Evolutionary conservation across 2,797 vertebrate genomes (phyloP).

Genomic region (Spea hammondii): DNA sequence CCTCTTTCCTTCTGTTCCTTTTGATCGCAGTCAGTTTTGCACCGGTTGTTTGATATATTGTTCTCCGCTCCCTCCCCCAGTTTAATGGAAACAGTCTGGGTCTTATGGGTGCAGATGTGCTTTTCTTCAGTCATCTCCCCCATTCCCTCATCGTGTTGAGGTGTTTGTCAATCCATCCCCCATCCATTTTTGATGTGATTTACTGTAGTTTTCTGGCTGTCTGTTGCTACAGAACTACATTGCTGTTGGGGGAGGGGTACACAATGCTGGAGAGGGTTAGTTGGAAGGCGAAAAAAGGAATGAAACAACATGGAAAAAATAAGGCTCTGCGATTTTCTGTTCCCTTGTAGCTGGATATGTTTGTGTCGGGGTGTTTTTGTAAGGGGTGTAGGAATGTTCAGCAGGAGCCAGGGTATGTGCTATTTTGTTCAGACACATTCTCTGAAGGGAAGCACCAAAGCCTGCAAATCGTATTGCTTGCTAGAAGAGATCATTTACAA

Average conservation of each 20-base stretch:
- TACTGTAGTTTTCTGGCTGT: constrained; percentile 39
- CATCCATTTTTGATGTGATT: constrained; percentile 35
- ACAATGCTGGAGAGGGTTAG: constrained; percentile 21
- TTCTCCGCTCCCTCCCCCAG: constrained; percentile 13
- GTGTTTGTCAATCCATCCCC: constrained; percentile 14
- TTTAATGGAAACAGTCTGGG: constrained; percentile 49
- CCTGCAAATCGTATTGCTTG: neutral
- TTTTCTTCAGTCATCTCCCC: constrained; percentile 1
- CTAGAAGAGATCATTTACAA: neutral
- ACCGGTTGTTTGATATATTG: constrained; percentile 37
- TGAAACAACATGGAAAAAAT: constrained; percentile 9
- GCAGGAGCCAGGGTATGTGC: constrained; percentile 40
- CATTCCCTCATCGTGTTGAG: constrained; percentile 13
- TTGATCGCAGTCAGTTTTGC: constrained; percentile 1
- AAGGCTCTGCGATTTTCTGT: constrained; percentile 15
- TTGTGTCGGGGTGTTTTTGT: constrained; percentile 58
- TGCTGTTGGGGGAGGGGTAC: constrained; percentile 13
- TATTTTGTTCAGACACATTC: constrained; percentile 45
- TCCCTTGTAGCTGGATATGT: constrained; percentile 55
- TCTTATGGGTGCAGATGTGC: constrained; percentile 41
- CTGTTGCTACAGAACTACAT: constrained; percentile 15
- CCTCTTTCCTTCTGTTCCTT: too few species aligned
- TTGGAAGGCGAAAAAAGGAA: constrained; percentile 23
- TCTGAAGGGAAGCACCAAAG: neutral
- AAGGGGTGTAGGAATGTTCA: constrained; percentile 61